Percentiles rank a stretch among this genome's conserved stretches.
Conservation (phyloP, 2,888 invertebrate genomes). For the Dichetophora obliterata region DNA sequence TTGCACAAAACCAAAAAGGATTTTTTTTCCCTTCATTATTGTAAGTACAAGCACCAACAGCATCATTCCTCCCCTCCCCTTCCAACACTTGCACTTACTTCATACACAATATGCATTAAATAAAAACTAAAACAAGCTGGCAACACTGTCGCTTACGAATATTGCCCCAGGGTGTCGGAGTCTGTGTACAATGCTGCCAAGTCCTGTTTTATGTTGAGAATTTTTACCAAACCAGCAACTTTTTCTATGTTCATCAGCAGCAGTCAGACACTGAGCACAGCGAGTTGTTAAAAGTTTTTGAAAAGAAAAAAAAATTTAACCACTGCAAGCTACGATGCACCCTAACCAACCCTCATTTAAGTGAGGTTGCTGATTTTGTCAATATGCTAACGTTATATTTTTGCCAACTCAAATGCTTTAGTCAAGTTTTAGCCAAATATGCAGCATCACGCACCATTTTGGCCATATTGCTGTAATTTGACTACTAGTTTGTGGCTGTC, state of each 20-base stretch:
- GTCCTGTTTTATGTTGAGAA: constrained; percentile 1
- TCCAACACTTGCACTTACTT: background rate
- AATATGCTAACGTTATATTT: no score
- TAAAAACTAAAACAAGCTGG: constrained; percentile 9
- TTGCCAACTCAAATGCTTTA: no score
- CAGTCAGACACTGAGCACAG: background rate
- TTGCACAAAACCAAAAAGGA: background rate
- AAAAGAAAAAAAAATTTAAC: background rate
- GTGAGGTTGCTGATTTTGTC: no score
- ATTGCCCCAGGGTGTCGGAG: constrained; percentile 3
- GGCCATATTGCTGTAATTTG: no score
- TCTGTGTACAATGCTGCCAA: background rate
- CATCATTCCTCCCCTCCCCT: background rate
- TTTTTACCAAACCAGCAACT: background rate
- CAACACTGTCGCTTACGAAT: constrained; percentile 19
- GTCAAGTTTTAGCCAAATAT: no score
- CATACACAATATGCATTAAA: background rate
- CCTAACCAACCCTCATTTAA: no score
- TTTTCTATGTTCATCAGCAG: background rate
- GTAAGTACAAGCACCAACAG: background rate
- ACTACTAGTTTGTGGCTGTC: no score
- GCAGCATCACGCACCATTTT: no score
- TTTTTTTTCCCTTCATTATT: no score
- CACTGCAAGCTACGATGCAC: background rate
- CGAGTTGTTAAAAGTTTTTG: background rate